Evolutionary conservation across 2,888 invertebrate species (phyloP), one percentile per base, ranked within the genome.

Genomic region (Nowickia ferox): DNA sequence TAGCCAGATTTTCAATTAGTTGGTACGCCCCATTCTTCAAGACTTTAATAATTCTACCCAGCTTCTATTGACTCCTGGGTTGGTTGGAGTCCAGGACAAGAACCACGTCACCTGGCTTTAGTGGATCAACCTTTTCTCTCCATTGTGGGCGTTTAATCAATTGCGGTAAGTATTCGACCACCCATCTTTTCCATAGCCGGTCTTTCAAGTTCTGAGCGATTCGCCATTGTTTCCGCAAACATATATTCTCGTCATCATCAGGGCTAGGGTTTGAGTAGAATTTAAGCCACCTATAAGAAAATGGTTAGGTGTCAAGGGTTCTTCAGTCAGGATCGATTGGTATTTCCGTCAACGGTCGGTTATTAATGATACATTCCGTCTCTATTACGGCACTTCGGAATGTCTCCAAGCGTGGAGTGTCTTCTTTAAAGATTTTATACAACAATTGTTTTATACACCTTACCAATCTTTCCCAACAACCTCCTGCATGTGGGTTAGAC

Each of bases 261-360:
- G n/a, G n/a, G n/a, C n/a, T 6, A 82, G 85, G 1, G 78, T 80
- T 22, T 85, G 84, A 19, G 63, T 63, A 2, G 74, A 61, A 42
- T 63, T 79, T 42, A 83, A 11, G n/a, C n/a, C n/a, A n/a, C n/a
- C n/a, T n/a, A n/a, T n/a, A n/a, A n/a, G n/a, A n/a, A n/a, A n/a
- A n/a, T 84, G 86, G 59, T 87, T 87, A 1, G 83, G 82, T 2
- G 86, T 87, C 3, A 84, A 10, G 1, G 76, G 87, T 13, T 87
- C 87, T 6, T 85, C 84, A 8, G 66, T 65, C 79, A 11, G 78
- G 15, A 10, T 78, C n/a, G 17, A 87, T 30, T 1, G 84, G 87
- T 2, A 84, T 17, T n/a, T 87, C 63, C 0, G 84, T 87, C 4
- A 84, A 68, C 0, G 87, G 85, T 1, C 84, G 66, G 1, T 74